Percentiles rank a stretch among this genome's conserved stretches.
phyloP scores from a whole-genome alignment of 2,113 vertebrate species.

The Lucifuga dentata region DNA sequence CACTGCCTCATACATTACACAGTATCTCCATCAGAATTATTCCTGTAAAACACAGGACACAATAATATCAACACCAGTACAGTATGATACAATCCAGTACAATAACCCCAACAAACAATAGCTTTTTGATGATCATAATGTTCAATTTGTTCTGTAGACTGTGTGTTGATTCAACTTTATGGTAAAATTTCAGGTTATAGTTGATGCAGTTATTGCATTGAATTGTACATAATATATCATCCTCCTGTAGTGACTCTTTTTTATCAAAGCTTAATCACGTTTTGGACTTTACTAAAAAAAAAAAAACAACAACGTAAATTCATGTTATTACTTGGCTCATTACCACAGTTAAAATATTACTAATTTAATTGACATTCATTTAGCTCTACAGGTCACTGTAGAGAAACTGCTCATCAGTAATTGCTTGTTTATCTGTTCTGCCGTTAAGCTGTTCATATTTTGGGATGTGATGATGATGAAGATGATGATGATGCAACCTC shows the following conservation, averaged over 20 bases:
- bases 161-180: no score
- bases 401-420: neutral
- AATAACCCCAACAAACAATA: no score
- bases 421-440: neutral
- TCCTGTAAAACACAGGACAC: slow-evolving; percentile 14
- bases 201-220: no score
- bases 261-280: no score
- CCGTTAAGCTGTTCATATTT: neutral
- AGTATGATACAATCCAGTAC: neutral
- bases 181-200: no score
- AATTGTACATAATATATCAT: no score
- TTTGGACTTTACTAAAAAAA: no score
- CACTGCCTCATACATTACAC: slow-evolving; percentile 17
- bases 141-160: no score
- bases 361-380: slow-evolving; percentile 24
- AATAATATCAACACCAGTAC: neutral
- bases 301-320: slow-evolving; percentile 3
- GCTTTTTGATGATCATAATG: no score
- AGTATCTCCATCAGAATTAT: slow-evolving; percentile 8
- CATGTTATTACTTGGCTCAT: slow-evolving; percentile 22
- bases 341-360: slow-evolving; percentile 19
- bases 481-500: slow-evolving; percentile 3
- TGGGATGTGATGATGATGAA: neutral
- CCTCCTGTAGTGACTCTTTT: no score
- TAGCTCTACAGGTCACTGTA: neutral